These are phyloP conservation scores for Chondrilla cf. caribensis DNA, from an alignment of 37 sponge, comb jelly and placozoan genomes.

Conservation along the genomic window DNA sequence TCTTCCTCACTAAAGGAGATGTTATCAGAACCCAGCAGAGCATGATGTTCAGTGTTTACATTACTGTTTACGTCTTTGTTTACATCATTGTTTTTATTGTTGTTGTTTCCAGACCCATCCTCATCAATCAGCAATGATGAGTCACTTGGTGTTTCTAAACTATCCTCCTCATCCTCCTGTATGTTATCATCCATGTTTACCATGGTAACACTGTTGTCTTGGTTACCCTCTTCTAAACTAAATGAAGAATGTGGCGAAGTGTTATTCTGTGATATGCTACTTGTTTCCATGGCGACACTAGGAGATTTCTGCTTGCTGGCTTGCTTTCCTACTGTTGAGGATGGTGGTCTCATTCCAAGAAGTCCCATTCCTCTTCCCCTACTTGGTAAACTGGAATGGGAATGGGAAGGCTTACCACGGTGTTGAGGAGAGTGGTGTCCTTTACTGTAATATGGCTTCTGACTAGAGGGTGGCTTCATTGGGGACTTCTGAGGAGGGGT, in stretches of 20 bases:
- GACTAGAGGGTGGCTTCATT: not conserved
- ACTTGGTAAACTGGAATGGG: not conserved
- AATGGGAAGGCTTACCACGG: not conserved
- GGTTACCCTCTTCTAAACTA: not conserved
- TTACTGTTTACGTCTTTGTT: not conserved
- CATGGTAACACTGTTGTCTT: not conserved
- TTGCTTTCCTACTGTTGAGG: not conserved
- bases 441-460: not conserved
- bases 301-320: not conserved
- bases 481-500: not conserved
- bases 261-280: not conserved
- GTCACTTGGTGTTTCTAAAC: too few species aligned
- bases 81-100: not conserved
- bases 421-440: too few species aligned
- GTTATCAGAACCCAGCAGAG: too few species aligned
- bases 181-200: not conserved
- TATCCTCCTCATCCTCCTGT: not conserved
- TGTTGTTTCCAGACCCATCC: not conserved
- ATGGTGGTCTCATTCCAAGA: not conserved
- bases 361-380: constrained; percentile 2
- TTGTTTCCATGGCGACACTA: not conserved
- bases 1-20: not conserved
- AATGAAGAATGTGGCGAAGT: too few species aligned
- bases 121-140: too few species aligned
- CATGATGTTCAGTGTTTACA: not conserved